Percentiles rank a stretch among this genome's conserved stretches.
Evolutionary conservation across 2,888 invertebrate species (phyloP).

Genomic region (Andrena fulva): DNA sequence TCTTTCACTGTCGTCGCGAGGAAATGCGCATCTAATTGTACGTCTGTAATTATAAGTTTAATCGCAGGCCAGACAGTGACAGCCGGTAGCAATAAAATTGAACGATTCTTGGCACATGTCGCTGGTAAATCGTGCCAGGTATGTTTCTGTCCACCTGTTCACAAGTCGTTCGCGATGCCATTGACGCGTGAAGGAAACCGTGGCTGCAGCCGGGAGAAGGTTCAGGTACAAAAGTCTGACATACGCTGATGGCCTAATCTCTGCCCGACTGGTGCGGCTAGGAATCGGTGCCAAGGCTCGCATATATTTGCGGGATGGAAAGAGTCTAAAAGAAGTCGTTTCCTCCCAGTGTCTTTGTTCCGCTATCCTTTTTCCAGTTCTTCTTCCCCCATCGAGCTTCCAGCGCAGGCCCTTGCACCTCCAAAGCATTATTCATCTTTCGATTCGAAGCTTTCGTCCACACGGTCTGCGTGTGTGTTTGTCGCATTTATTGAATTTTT

Average conservation of each 20-base stretch:
- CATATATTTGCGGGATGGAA: constrained; percentile 75
- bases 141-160: too few relatives aligned
- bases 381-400: constrained; percentile 47
- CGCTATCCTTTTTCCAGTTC: constrained; percentile 16
- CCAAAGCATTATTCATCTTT: constrained; percentile 52
- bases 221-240: constrained; percentile 50
- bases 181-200: constrained; percentile 1
- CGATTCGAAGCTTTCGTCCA: constrained; percentile 11
- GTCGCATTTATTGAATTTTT: not conserved
- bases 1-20: too few relatives aligned
- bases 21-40: too few relatives aligned
- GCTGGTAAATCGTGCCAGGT: too few relatives aligned
- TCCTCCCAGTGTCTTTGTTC: constrained; percentile 31
- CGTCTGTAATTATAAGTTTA: too few relatives aligned
- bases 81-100: too few relatives aligned
- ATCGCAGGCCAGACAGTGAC: too few relatives aligned
- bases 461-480: not conserved
- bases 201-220: constrained; percentile 21
- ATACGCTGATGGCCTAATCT: constrained; percentile 76
- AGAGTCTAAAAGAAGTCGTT: constrained; percentile 58
- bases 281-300: constrained; percentile 80
- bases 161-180: not conserved
- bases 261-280: constrained; percentile 57
- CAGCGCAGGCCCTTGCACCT: constrained; percentile 17
- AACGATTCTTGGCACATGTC: too few relatives aligned